Percentiles rank a stretch among this genome's conserved stretches.
These are phyloP conservation scores for Euleptes europaea DNA, from an alignment of 2,113 vertebrate genomes.

Conservation along the genomic window DNA sequence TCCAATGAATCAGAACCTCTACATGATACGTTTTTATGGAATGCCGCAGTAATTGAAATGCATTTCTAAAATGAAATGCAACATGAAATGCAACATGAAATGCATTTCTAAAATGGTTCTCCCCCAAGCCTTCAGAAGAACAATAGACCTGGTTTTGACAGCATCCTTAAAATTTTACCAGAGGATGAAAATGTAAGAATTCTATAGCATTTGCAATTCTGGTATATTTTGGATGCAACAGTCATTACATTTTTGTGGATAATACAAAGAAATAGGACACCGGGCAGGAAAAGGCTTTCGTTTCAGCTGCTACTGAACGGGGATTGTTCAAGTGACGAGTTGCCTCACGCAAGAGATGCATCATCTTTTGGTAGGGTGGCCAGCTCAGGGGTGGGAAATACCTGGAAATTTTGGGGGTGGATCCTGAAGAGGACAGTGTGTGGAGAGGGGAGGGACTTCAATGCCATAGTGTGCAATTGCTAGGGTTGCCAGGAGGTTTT, in stretches of 20 bases:
- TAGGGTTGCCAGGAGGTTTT: no score
- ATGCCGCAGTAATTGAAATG: not conserved
- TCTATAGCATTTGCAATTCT: not conserved
- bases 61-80: not conserved
- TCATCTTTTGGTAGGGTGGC: no score
- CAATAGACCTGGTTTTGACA: not conserved
- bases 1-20: constrained; percentile 1
- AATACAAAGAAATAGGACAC: not conserved
- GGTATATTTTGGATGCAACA: not conserved
- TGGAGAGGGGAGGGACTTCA: no score
- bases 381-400: no score
- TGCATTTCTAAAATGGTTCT: not conserved
- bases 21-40: not conserved
- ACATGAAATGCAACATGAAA: not conserved
- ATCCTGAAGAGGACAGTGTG: no score
- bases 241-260: not conserved
- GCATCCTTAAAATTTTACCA: not conserved
- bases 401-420: no score
- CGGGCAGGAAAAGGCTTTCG: not conserved
- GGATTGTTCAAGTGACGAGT: no score
- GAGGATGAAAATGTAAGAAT: constrained; percentile 6
- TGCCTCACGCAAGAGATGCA: no score
- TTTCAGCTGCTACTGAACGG: not conserved
- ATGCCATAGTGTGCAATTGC: no score
- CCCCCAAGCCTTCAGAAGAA: constrained; percentile 2